Percentiles rank a stretch among this genome's conserved stretches.
These are phyloP conservation scores for Drosophila pallidifrons DNA, from an alignment of 1,140 invertebrate species.

Conservation along the genomic window DNA sequence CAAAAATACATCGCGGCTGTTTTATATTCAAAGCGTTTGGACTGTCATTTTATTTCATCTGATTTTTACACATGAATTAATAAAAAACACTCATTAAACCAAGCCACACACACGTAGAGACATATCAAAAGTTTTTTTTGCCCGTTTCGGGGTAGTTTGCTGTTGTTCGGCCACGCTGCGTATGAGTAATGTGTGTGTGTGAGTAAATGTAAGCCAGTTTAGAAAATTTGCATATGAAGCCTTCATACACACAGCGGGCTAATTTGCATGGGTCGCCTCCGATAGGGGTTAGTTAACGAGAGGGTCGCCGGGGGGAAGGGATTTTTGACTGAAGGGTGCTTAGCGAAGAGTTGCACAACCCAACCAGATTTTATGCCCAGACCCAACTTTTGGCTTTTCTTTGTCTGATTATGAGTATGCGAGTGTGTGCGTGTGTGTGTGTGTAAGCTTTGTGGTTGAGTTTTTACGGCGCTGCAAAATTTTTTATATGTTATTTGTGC, in stretches of 20 bases:
- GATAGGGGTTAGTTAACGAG: no score
- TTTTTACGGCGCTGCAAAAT: slow-evolving; percentile 50
- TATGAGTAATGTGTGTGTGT: slow-evolving; percentile 48
- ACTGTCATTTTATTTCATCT: slow-evolving; percentile 61
- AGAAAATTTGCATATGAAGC: slow-evolving; percentile 63
- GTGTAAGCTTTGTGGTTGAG: slow-evolving; percentile 67
- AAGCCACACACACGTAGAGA: slow-evolving; percentile 5
- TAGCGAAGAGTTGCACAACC: slow-evolving; percentile 1
- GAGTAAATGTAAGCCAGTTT: slow-evolving; percentile 66
- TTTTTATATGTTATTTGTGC: slow-evolving; percentile 71
- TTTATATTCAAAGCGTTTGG: slow-evolving; percentile 69
- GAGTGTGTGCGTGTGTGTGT: slow-evolving; percentile 16
- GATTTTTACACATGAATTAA: slow-evolving; percentile 79
- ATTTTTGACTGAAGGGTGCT: slow-evolving; percentile 11
- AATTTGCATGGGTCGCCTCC: slow-evolving; percentile 63
- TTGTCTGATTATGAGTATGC: slow-evolving; percentile 25
- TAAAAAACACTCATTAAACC: slow-evolving; percentile 65
- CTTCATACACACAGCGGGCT: slow-evolving; percentile 40
- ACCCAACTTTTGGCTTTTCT: slow-evolving; percentile 5
- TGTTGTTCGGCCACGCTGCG: slow-evolving; percentile 29
- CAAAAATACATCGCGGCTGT: slow-evolving; percentile 22
- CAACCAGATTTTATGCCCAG: slow-evolving; percentile 36
- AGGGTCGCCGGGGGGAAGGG: slow-evolving; percentile 10
- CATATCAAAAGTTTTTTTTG: slow-evolving; percentile 31
- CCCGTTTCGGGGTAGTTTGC: background rate